Base-by-base conservation (phyloP, 2,113 vertebrate genomes). In the Scortum barcoo region DNA sequence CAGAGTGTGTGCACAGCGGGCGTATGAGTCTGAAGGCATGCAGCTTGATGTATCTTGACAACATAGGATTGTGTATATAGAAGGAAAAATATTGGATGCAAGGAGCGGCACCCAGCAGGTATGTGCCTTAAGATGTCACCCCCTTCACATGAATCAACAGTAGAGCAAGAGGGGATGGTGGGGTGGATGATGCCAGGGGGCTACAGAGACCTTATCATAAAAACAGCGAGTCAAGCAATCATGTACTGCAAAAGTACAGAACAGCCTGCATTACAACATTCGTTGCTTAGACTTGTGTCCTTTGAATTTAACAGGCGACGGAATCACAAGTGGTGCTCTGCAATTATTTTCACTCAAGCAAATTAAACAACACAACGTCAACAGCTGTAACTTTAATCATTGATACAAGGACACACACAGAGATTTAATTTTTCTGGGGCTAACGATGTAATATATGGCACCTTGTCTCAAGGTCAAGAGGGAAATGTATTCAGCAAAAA, bases 301-400 rank as follows among this genome's bases (percentile, higher is more conserved):
- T 90, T 88, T 85, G 51, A 82, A 84, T 86, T 76, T 76, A 76
- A 79, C 42, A 58, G 62, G 51, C 44, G 17, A 79, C 82, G 8
- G 44, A 86, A 79, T 66, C 70, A 76, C 69, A 80, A 79, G 61
- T 71, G 72, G 19, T 24, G 60, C 80, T 51, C 12, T 38, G 72
- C 70, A 81, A 89, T 92, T 89, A 85, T 83, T 82, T 82, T 51
- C 63, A 85, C 46, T 62, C 81, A 53, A 72, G 87, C 86, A 88
- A 90, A 90, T 89, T 85, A 88, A 84, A 88, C 82, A 84, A 75
- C 80, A 71, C 58, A 65, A 78, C 68, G 57, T 84, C 67, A 81
- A 86, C 89, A 93, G 93, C 90, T 93, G 89, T 86, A 89, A 83
- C 85, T 87, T 91, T 86, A 85, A 89, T 92, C 81, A 91, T 50